Base-by-base conservation (phyloP, 2,797 vertebrate genomes). In the Darevskia nairensis region DNA sequence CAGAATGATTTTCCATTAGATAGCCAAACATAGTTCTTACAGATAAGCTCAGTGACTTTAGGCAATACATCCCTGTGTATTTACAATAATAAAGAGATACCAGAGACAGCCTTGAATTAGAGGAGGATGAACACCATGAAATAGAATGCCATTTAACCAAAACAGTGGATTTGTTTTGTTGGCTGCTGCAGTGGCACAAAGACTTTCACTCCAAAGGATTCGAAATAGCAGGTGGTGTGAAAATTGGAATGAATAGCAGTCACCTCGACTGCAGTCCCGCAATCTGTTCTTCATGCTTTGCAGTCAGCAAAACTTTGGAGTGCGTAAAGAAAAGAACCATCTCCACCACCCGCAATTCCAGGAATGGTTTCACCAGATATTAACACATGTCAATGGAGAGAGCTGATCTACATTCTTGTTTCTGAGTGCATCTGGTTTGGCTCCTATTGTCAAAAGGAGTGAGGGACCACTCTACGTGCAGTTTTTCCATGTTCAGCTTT, bases 1-100 rank as follows among this genome's bases (percentile, higher is more conserved):
- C 19, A 13, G 68, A 92, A 78, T 88, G 1, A 84, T 90, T 89
- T 88, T 59, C 10, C 27, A 32, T 90, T 88, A 86, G 27, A 90
- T 35, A 93, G 59, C 39, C 59, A 88, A 25, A 8, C 44, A 80
- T 11, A 0, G 0, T 41, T 83, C 81, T 86, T 79, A 80, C 17
- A 46, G 32, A 76, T 82, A 77, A 21, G 6, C 15, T 85, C n/a
- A 1, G 81, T n/a, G 3, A 71, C 23, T 21, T 6, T 66, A 69
- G 61, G 69, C 66, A 46, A 85, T 71, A 76, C 82, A 74, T 82
- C 90, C 46, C 79, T 68, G 25, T 19, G 71, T 6, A 86, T 32
- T n/a, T 3, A 27, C 35, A 87, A 9, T 7, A 91, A 80, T 44
- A n/a, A 92, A 88, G 3, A 90, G 32, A 13, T 55, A 88, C 41